Evolutionary conservation across 2,113 vertebrate genomes (phyloP).

Genomic region (Anser cygnoides): DNA sequence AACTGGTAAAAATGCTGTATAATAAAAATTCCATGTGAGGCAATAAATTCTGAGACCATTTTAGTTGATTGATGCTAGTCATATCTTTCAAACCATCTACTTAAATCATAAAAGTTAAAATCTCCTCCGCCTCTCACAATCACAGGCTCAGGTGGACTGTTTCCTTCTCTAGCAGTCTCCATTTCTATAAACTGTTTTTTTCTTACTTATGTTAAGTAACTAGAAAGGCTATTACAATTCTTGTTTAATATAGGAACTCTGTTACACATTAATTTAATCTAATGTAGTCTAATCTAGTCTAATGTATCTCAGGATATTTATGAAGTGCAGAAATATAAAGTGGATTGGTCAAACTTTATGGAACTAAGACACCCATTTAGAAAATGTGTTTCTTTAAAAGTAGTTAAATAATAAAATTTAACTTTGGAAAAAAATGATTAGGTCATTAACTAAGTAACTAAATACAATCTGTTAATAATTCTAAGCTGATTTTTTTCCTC

Average conservation of each 20-base stretch:
- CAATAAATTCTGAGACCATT: slow-evolving; percentile 12
- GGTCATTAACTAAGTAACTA: background rate
- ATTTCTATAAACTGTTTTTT: background rate
- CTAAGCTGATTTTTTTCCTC: background rate
- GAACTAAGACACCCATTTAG: background rate
- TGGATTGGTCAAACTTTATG: background rate
- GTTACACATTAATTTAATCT: background rate
- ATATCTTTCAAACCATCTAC: background rate
- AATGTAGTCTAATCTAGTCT: background rate
- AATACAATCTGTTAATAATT: background rate
- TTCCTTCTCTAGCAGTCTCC: background rate
- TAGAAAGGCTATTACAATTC: background rate
- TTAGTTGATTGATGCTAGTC: background rate
- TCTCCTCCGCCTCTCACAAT: background rate
- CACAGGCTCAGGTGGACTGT: background rate
- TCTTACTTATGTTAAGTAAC: background rate
- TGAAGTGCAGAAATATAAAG: background rate
- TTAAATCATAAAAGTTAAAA: background rate
- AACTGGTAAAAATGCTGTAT: background rate
- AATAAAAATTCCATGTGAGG: slow-evolving; percentile 8
- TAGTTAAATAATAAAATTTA: background rate
- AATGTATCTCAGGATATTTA: background rate
- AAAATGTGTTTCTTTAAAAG: background rate
- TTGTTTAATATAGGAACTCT: background rate
- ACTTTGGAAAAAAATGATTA: background rate